Percentiles rank a stretch among this genome's conserved stretches.
Conservation (phyloP, 2,113 vertebrate species). For the Chlorocebus sabaeus region DNA sequence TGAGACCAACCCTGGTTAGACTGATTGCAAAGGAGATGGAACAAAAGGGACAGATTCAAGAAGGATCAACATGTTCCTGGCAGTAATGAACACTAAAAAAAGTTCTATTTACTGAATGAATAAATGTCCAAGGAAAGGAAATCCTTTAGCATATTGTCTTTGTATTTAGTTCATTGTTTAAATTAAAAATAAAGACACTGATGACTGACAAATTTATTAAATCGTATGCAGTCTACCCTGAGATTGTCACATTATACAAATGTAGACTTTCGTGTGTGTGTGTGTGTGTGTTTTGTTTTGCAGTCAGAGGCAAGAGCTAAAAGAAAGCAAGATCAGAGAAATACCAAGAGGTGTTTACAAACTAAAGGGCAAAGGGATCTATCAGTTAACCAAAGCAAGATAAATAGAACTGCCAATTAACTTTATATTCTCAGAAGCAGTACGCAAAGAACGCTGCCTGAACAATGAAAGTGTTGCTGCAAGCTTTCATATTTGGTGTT, state of each 20-base stretch:
- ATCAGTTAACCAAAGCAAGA: constrained; percentile 10
- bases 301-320: not conserved
- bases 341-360: not conserved
- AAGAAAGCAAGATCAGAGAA: constrained; percentile 15
- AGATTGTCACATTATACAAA: not conserved
- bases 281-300: not conserved
- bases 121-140: not conserved
- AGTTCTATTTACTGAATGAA: not conserved
- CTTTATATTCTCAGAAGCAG: not conserved
- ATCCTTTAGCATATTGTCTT: not conserved
- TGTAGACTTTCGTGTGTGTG: not conserved
- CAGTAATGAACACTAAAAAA: not conserved
- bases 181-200: not conserved
- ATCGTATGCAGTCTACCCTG: not conserved
- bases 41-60: not conserved
- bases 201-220: not conserved
- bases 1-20: not conserved
- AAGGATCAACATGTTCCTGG: not conserved
- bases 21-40: not conserved
- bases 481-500: not conserved
- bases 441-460: not conserved
- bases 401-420: constrained; percentile 37
- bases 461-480: not conserved
- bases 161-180: not conserved
- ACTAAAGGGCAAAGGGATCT: not conserved